phyloP scores from a whole-genome alignment of 2,113 vertebrate genomes.

The Arothron firmamentum region DNA sequence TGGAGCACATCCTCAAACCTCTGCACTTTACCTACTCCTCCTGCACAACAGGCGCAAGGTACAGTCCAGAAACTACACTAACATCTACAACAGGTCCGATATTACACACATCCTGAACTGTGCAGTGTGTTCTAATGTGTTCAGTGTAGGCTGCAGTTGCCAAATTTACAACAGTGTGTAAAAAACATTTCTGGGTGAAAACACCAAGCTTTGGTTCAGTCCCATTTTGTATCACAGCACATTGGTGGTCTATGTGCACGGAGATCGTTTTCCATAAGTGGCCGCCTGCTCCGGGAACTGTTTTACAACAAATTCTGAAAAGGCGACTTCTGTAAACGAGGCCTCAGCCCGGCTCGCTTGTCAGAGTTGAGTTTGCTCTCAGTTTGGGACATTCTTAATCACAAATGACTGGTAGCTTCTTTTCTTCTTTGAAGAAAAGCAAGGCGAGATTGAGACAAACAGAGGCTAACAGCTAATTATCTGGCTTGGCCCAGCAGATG shows the following conservation, averaged over 20 bases:
- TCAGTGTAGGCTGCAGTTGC: conserved; percentile 48
- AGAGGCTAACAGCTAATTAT: conserved; percentile 63
- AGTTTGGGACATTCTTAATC: conserved; percentile 62
- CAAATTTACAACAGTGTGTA: conserved; percentile 73
- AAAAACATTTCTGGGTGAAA: conserved; percentile 28
- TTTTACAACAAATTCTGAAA: too few species aligned
- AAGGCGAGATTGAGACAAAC: conserved; percentile 63
- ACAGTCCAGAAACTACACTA: conserved; percentile 11
- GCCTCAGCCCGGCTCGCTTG: conserved; percentile 34
- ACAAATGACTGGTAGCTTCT: conserved; percentile 54
- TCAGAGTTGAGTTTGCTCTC: conserved; percentile 59
- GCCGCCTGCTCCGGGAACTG: too few species aligned
- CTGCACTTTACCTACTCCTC: conserved; percentile 98
- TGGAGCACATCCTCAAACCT: conserved; percentile 95
- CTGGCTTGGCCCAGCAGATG: conserved; percentile 59
- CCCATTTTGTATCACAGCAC: too few species aligned
- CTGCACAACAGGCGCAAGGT: conserved; percentile 91
- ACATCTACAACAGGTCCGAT: neutral
- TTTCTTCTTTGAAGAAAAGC: conserved; percentile 70
- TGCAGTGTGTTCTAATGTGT: too few species aligned
- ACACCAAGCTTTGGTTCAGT: too few species aligned
- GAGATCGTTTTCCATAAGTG: too few species aligned
- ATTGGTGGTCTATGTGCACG: too few species aligned
- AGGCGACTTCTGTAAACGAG: too few species aligned
- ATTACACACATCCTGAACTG: neutral